Conservation (phyloP, 2,797 vertebrate genomes). For the Rhincodon typus region DNA sequence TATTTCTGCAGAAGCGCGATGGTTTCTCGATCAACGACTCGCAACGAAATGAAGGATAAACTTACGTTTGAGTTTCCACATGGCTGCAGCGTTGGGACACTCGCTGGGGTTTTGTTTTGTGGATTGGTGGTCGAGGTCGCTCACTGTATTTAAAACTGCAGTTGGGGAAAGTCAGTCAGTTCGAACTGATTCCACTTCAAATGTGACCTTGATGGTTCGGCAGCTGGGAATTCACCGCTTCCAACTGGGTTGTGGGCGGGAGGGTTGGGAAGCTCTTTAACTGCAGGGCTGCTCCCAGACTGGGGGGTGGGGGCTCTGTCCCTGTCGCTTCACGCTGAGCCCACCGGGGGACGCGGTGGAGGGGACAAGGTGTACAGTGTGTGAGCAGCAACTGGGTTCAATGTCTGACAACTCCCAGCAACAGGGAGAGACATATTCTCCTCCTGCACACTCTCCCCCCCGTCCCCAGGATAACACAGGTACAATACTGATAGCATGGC, state of each 20-base stretch:
- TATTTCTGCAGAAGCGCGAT: background rate
- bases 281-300: background rate
- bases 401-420: background rate
- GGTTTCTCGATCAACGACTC: background rate
- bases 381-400: no score
- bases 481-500: background rate
- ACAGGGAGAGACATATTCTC: no score
- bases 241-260: background rate
- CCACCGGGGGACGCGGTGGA: no score
- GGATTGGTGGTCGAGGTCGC: no score
- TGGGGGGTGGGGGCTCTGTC: background rate
- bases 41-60: slow-evolving; percentile 38
- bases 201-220: background rate
- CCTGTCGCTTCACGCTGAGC: no score
- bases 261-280: background rate
- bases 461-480: background rate
- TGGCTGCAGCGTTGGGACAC: slow-evolving; percentile 39
- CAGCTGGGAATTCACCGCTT: background rate
- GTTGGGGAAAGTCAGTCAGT: background rate
- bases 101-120: no score
- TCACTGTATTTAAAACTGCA: background rate
- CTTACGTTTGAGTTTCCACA: slow-evolving; percentile 63
- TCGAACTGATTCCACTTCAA: background rate
- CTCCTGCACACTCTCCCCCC: no score
- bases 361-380: no score